Base-by-base conservation (phyloP, 1,140 invertebrate species). In the Trissolcus basalis region DNA sequence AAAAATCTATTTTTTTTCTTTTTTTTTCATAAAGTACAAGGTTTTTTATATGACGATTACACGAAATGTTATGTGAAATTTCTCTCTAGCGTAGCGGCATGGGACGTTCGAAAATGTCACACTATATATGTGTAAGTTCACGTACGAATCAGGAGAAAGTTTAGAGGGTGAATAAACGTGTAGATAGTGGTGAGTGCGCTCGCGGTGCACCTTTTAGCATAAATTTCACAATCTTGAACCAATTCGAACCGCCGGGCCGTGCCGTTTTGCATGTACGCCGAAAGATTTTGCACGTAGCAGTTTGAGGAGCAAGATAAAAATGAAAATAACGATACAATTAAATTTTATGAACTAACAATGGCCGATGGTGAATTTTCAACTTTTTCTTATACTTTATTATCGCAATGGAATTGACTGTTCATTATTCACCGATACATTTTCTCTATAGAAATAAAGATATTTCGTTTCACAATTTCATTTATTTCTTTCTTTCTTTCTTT, bases 81-180 rank as follows among this genome's bases (percentile, higher is more conserved):
- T 73, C 75, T 70, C 74, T 71, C 63, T 64, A 53, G 53, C 44
- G 72, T 58, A 41, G 51, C 59, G 11, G 45, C 39, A 61, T 64
- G 51, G 43, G 54, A 36, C 76, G 70, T 73, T 78, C 76, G 69
- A 72, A 78, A 78, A 78, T 78, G 76, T 78, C 76, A 78, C 64
- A 69, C 41, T 19, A 35, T 33, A 13, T 49, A 43, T 71, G 70
- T 78, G 56, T 73, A 55, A 1, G n/a, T 39, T 73, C 55, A 63
- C 58, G 54, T 69, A 78, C 59, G 69, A 78, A 78, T 61, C 76
- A 48, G 60, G 76, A 78, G 76, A 78, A 78, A 78, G 76, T 78
- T 72, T 70, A 63, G 70, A 70, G 76, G 69, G 76, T 72, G 76
- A 73, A 78, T 55, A 65, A 70, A 73, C 70, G 64, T 64, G n/a